These are phyloP conservation scores for Enteromius radiatus DNA, from an alignment of 2,797 vertebrate genomes.

Conservation along the genomic window DNA sequence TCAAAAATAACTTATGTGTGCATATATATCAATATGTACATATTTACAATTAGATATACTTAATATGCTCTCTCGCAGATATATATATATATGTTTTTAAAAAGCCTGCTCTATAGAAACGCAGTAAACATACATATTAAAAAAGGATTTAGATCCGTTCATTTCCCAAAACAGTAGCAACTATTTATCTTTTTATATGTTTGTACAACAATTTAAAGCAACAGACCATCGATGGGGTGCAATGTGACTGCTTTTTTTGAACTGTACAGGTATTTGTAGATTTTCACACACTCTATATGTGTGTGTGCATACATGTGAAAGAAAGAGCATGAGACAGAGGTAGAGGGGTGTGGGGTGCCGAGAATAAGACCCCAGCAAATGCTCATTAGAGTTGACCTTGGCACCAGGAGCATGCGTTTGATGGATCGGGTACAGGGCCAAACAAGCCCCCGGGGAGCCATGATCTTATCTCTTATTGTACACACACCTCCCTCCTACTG, in stretches of 20 bases:
- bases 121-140: not conserved
- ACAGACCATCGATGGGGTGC: not conserved
- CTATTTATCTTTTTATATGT: not conserved
- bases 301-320: conserved; percentile 50
- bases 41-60: too few relatives aligned
- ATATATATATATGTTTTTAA: too few relatives aligned
- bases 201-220: not conserved
- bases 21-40: too few relatives aligned
- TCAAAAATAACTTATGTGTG: not conserved
- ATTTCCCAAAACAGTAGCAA: not conserved
- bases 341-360: conserved; percentile 64
- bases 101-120: not conserved
- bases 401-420: conserved; percentile 87
- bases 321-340: conserved; percentile 49
- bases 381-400: conserved; percentile 99
- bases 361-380: conserved; percentile 86
- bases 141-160: not conserved
- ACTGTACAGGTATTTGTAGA: conserved; percentile 68
- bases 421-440: conserved; percentile 90
- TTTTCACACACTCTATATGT: conserved; percentile 36
- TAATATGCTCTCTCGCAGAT: too few relatives aligned
- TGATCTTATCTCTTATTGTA: conserved; percentile 94
- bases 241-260: not conserved
- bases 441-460: conserved; percentile 88
- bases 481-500: conserved; percentile 79